These are phyloP conservation scores for Ammodytes dubius DNA, from an alignment of 2,113 vertebrate species.

Conservation along the genomic window DNA sequence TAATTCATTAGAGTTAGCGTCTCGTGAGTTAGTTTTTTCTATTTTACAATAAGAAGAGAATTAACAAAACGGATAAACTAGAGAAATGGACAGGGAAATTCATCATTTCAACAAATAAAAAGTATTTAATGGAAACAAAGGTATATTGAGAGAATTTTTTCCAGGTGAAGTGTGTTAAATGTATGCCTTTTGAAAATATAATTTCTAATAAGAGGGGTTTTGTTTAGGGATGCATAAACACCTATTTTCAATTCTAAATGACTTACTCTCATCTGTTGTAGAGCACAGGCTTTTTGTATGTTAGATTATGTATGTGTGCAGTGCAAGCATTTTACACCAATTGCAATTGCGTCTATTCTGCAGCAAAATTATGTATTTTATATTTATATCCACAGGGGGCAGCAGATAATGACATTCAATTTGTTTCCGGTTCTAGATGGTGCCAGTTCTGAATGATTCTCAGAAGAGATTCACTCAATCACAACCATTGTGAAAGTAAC, in stretches of 20 bases:
- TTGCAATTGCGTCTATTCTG: neutral
- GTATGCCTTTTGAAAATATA: neutral
- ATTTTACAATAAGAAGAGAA: neutral
- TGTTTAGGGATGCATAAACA: neutral
- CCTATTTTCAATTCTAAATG: neutral
- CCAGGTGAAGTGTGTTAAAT: too few relatives aligned
- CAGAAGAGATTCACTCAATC: neutral
- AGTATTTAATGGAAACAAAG: neutral
- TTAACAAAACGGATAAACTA: neutral
- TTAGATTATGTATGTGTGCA: neutral
- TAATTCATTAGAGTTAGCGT: too few relatives aligned
- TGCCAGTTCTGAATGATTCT: neutral
- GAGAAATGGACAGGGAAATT: neutral
- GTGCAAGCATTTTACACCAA: neutral
- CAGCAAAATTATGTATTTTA: neutral
- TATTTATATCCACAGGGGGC: conserved; percentile 64
- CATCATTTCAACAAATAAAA: neutral
- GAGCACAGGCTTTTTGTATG: neutral
- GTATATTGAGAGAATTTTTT: neutral
- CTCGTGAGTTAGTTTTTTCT: neutral
- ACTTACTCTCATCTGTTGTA: neutral
- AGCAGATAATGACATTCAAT: conserved; percentile 29
- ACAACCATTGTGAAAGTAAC: neutral
- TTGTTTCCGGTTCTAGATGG: neutral
- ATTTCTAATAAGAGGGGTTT: neutral